Evolutionary conservation across 1,140 invertebrate species (phyloP), one percentile per base, ranked within the genome.

Genomic region (Argopecten irradians): DNA sequence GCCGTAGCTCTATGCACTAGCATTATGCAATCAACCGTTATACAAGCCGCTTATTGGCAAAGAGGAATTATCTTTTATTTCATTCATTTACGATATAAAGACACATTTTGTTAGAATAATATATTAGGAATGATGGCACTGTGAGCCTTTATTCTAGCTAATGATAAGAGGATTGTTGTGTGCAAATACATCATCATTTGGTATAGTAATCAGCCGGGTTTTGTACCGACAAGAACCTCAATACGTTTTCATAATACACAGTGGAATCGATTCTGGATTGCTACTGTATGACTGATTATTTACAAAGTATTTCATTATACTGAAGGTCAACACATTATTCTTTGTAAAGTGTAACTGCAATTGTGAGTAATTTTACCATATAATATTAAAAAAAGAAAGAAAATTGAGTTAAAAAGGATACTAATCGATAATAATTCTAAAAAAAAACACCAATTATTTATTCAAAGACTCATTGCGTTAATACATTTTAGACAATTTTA

Each of bases 111-210:
- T 71, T 71, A 28, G 55, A 71, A 28, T 71, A 71, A 71, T 71
- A 71, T 71, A 71, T 71, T 71, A 71, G 55, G 5, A 7, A 16
- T n/a, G 55, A 71, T 71, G 55, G 28, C 55, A 71, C 28, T 28
- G 22, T 3, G 22, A 28, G 55, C 19, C 55, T n/a, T 71, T 71
- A 71, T n/a, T 71, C 55, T 71, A n/a, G 28, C n/a, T 71, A n/a
- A 71, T n/a, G 55, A 71, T 71, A 71, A 71, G 55, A 71, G 55
- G 55, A 71, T 71, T 71, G n/a, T n/a, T n/a, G 55, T 71, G 55
- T 71, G 55, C 55, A 71, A 71, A 71, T 71, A 71, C 55, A 71
- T 71, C 55, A 71, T 55, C 43, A 55, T n/a, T n/a, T 71, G 55
- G 55, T 28, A 71, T 71, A 28, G 55, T 16, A 71, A 71, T 71